Percentiles rank a stretch among this genome's conserved stretches.
Evolutionary conservation across 2,113 vertebrate genomes (phyloP).

Genomic region (Periophthalmus modestus): DNA sequence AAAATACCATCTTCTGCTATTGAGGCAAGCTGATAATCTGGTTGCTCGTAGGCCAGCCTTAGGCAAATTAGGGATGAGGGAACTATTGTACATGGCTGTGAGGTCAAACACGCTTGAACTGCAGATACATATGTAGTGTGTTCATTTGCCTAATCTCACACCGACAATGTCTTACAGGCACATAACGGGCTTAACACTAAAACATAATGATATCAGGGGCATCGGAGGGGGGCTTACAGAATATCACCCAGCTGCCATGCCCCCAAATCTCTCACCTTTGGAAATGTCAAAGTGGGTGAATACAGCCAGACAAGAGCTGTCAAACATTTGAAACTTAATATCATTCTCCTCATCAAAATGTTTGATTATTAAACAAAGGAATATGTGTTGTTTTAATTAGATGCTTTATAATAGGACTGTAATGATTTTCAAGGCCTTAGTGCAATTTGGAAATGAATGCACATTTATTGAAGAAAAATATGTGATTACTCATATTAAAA

Average conservation of each 20-base stretch:
- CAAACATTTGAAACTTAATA: neutral
- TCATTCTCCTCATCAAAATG: conserved; percentile 10
- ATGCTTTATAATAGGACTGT: neutral
- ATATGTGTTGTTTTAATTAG: neutral
- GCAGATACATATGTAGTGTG: conserved; percentile 75
- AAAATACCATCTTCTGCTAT: conserved; percentile 70
- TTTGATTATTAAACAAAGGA: neutral
- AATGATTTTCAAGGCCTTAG: conserved; percentile 2
- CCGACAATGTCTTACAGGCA: conserved; percentile 79
- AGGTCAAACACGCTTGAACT: conserved; percentile 75
- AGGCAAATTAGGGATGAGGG: conserved; percentile 66
- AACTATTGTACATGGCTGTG: conserved; percentile 68
- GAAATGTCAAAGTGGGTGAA: conserved; percentile 30
- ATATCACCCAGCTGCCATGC: conserved; percentile 57
- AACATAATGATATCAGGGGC: conserved; percentile 74
- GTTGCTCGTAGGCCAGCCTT: conserved; percentile 61
- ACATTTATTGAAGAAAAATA: neutral
- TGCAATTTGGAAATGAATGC: neutral
- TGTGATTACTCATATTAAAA: neutral
- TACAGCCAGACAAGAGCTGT: conserved; percentile 2
- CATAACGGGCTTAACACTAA: conserved; percentile 75
- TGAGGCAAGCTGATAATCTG: conserved; percentile 77
- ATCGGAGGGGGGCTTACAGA: conserved; percentile 61
- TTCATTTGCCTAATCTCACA: conserved; percentile 79
- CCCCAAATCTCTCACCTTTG: conserved; percentile 50